Evolutionary conservation across 2,888 invertebrate species (phyloP), one percentile per base, ranked within the genome.

Genomic region (Drosophila rubida): DNA sequence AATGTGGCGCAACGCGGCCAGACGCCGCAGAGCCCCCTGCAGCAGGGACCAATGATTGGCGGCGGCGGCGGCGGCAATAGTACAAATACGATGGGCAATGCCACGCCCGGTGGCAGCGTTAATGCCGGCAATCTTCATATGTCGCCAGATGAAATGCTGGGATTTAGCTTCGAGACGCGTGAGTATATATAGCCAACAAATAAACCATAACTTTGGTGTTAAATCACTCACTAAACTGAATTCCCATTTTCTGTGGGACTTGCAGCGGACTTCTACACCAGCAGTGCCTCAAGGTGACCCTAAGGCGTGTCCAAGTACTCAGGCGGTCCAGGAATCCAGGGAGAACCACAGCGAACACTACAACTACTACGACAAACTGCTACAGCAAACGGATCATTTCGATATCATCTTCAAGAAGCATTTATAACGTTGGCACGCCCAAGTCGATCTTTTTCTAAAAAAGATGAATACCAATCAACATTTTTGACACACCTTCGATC

Each of bases 281-380:
- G 95, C 95, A 93, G 94, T 93, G 90, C 94, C 93, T 92, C 95
- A 93, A 93, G 95, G 95, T 94, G 96, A 96, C 94, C 95, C 89
- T 92, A 92, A 91, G 87, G 87, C 95, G 93, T 35, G 63, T 65
- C 23, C 32, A 45, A 14, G 9, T 14, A 64, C 13, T 35, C n/a
- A 49, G 27, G 41, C 14, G 66, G 63, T 42, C 54, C 55, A 48
- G 60, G 25, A 59, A 49, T 11, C 35, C 45, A 35, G 13, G 22
- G 63, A 49, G 46, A 58, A 41, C 51, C 62, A 54, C 16, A 51
- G 48, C 39, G 11, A 32, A 32, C n/a, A 32, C n/a, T 39, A 50
- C 50, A 59, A 39, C 39, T 46, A 68, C 50, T 50, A 66, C 60
- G 46, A 72, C 45, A 37, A 57, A 35, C 50, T 55, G 65, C 45